Percentiles rank a stretch among this genome's conserved stretches.
These are phyloP conservation scores for Microcebus tavaratra DNA, from an alignment of 2,113 vertebrate species.

Conservation along the genomic window DNA sequence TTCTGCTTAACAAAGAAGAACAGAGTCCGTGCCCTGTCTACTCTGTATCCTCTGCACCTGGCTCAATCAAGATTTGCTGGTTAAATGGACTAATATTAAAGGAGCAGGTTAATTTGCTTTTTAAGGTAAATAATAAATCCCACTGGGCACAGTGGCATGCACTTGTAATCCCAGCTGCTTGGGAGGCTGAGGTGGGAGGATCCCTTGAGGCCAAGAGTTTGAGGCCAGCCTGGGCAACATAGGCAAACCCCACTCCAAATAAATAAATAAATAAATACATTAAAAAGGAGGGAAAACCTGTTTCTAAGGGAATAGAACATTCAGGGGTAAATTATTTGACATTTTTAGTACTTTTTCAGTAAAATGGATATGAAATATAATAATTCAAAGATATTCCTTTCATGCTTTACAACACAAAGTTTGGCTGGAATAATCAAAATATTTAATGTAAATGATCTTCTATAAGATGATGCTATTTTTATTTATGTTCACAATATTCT, in stretches of 20 bases:
- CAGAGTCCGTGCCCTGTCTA: not conserved
- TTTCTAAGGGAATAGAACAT: not conserved
- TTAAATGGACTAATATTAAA: not conserved
- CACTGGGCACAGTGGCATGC: too few species aligned
- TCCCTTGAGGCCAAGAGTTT: too few species aligned
- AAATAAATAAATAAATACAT: too few species aligned
- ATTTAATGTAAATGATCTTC: constrained; percentile 19
- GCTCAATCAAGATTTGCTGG: not conserved
- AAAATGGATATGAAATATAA: constrained; percentile 41
- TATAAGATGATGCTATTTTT: not conserved
- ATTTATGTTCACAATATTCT: not conserved
- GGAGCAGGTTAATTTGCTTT: not conserved
- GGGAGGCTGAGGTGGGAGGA: too few species aligned
- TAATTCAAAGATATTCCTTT: not conserved
- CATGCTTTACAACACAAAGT: not conserved
- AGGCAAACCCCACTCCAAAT: too few species aligned
- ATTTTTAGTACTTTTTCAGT: constrained; percentile 22
- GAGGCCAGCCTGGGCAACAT: too few species aligned
- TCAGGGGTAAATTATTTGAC: not conserved
- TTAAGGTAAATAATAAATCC: constrained; percentile 36
- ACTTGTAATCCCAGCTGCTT: too few species aligned
- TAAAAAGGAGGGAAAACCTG: not conserved
- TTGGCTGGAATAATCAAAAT: not conserved
- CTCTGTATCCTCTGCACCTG: not conserved
- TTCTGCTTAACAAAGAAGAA: not conserved